Evolutionary conservation across 2,888 invertebrate species (phyloP), one percentile per base, ranked within the genome.

Genomic region (Hydrotaea cyrtoneurina): DNA sequence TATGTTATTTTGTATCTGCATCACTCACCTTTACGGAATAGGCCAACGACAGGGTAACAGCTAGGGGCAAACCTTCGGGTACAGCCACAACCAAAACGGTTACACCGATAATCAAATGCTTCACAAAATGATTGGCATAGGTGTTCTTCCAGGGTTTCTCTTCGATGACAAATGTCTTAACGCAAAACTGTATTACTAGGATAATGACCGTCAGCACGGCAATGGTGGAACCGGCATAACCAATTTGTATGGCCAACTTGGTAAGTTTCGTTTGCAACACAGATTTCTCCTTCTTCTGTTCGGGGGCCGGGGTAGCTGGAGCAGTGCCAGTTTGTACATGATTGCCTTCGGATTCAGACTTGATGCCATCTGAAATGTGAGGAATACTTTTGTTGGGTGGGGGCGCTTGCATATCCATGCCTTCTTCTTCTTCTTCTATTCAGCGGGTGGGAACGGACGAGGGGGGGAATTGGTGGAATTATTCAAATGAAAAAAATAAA

Each of bases 31-130:
- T 99, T 90, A 99, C 99, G 89, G 99, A 99, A 93, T 99, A 99
- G 89, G 99, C 99, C 89, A 99, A 95, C 7, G 99, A 98, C 83
- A 99, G 94, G 23, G 99, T 99, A 89, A 99, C 99, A 91, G 99
- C 99, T 85, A 99, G 94, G 87, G 99, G 99, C 90, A 99, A 94
- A 89, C 99, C 99, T 93, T 99, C 99, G 69, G 99, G 99, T 87
- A 99, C 99, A 86, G 99, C 99, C 80, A 99, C 99, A 85, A 99
- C 99, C 87, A 99, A 95, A 88, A 99, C 99, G 82, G 99, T 99
- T 80, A 99, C 99, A 95, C 99, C 99, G 93, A 99, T 99, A 94
- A 99, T 99, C 91, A 99, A 95, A 94, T 98, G 98, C 91, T 97
- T 97, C 86, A 99, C 99, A 91, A 99, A 95, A 93, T 97, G 95